phyloP scores from a whole-genome alignment of 2,113 vertebrate genomes.

The Heterochromis multidens region DNA sequence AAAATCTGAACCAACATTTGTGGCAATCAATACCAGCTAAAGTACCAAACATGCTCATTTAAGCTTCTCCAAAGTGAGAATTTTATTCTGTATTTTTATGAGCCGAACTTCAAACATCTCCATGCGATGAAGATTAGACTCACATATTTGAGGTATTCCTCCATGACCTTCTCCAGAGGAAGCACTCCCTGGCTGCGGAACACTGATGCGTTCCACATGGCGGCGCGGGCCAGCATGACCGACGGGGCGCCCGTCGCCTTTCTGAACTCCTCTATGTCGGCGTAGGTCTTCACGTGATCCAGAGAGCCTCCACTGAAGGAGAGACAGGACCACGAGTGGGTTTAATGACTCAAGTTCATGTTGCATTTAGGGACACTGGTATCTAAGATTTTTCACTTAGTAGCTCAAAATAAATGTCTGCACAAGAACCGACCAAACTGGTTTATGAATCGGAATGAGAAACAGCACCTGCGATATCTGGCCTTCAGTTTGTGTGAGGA shows the following conservation, averaged over 20 bases:
- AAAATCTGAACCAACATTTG: background rate
- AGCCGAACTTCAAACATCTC: background rate
- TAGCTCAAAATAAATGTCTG: no score
- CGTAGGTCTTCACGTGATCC: slow-evolving; percentile 84
- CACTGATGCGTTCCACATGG: slow-evolving; percentile 97
- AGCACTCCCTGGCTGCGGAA: slow-evolving; percentile 82
- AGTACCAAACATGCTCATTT: background rate
- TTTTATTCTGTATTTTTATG: background rate
- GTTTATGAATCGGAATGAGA: no score
- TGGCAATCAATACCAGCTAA: background rate
- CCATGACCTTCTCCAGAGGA: slow-evolving; percentile 86
- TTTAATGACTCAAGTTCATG: background rate
- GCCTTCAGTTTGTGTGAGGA: no score
- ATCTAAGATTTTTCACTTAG: background rate
- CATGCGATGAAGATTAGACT: slow-evolving; percentile 1
- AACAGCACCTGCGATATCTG: no score
- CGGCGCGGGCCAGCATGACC: slow-evolving; percentile 92
- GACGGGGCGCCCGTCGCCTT: slow-evolving; percentile 82
- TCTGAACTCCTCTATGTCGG: slow-evolving; percentile 83
- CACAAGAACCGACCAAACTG: no score
- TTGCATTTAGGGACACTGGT: background rate
- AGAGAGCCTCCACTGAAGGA: slow-evolving; percentile 89
- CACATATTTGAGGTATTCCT: slow-evolving; percentile 91
- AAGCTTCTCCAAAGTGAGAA: background rate
- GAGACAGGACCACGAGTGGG: fast-evolving